Evolutionary conservation across 2,113 vertebrate species (phyloP).

Genomic region (Cyprinodon tularosa): DNA sequence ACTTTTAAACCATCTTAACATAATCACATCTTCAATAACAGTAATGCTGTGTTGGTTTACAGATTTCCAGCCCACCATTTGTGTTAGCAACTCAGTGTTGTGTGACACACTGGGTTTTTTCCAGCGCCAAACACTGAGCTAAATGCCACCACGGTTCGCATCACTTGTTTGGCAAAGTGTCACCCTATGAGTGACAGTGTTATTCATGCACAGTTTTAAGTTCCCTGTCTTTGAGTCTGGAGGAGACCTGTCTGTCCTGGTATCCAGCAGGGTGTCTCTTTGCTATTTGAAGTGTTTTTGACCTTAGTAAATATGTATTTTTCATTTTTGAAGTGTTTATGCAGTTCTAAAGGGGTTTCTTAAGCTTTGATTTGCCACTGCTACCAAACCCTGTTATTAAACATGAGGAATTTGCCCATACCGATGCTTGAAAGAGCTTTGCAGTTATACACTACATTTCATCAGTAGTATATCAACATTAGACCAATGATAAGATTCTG

Average conservation of each 20-base stretch:
- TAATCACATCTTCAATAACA: conserved; percentile 10
- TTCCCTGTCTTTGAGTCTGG: conserved; percentile 20
- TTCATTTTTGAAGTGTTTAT: neutral
- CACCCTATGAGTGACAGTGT: conserved; percentile 22
- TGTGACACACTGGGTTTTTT: neutral
- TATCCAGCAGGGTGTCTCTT: neutral
- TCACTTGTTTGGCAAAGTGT: conserved; percentile 3
- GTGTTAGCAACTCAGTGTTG: conserved; percentile 4
- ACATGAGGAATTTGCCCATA: neutral
- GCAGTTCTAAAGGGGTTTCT: neutral
- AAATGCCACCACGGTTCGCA: neutral
- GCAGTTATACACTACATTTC: neutral
- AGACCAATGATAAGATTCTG: neutral
- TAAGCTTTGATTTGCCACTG: neutral
- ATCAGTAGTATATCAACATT: neutral
- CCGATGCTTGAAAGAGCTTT: neutral
- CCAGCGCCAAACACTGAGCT: conserved; percentile 2
- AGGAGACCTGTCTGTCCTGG: neutral
- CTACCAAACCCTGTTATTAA: neutral
- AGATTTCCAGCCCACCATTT: neutral
- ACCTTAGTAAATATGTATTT: neutral
- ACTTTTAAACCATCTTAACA: conserved; percentile 20
- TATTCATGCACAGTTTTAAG: conserved; percentile 31
- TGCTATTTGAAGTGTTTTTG: too few species aligned
- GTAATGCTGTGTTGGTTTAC: conserved; percentile 12